A percentile compares a stretch with the other conserved stretches of the same genome.
Conservation (phyloP, 2,113 vertebrate genomes). For the Oreochromis niloticus region DNA sequence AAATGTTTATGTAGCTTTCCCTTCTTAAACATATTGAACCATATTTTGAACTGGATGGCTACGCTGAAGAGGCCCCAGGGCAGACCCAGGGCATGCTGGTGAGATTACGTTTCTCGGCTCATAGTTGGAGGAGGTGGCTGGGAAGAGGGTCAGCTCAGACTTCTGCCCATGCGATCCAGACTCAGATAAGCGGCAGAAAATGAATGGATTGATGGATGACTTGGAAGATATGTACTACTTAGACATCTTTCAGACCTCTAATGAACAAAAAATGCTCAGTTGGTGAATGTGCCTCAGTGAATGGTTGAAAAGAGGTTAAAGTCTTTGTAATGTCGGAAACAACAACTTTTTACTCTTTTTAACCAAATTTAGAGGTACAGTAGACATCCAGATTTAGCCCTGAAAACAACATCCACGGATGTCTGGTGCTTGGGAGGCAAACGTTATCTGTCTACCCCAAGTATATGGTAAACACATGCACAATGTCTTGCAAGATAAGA, state of each 20-base stretch:
- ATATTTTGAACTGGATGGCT: not conserved
- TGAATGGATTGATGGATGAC: not conserved
- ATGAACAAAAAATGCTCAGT: not conserved
- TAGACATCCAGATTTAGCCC: not conserved
- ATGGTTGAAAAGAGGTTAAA: not conserved
- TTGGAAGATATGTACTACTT: not conserved
- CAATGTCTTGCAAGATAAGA: not conserved
- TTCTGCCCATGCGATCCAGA: not conserved
- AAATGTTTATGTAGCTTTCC: not conserved
- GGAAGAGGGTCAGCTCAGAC: not conserved
- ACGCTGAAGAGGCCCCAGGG: not conserved
- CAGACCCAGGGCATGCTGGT: not conserved
- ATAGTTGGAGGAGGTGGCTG: not conserved
- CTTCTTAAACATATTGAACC: not conserved
- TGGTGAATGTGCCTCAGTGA: not conserved
- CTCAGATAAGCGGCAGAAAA: not conserved
- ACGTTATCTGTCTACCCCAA: not conserved
- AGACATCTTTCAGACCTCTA: not conserved
- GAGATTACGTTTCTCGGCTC: not conserved
- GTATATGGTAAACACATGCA: conserved; percentile 8
- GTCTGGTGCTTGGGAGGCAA: not conserved
- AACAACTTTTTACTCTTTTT: not conserved
- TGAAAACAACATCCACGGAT: not conserved
- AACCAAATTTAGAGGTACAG: not conserved
- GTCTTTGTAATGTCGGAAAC: not conserved